Evolutionary conservation across 2,888 invertebrate species (phyloP), one percentile per base, ranked within the genome.

Genomic region (Ophraella communa): DNA sequence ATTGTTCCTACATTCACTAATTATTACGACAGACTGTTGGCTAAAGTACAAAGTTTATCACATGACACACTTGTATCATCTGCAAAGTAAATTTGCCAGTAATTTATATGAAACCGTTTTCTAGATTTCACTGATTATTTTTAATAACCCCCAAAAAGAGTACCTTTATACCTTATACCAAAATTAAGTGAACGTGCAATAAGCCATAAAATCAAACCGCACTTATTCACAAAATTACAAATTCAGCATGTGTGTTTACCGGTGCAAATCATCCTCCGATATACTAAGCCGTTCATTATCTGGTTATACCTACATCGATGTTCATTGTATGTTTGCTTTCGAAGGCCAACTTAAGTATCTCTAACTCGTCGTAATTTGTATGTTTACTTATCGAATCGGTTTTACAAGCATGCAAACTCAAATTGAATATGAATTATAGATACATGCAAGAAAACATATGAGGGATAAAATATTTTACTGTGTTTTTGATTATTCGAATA

Each of bases 231-330:
- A 67, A 72, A 72, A 74, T 74, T 75, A 74, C 72, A 74, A 71
- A 75, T 74, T 74, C 75, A 74, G 71, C 75, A 74, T 75, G 74
- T 74, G 72, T 76, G 76, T 74, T 76, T 74, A 73, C 72, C 71
- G 59, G 70, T 74, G 77, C 76, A 76, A 78, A 75, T 77, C 77
- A 74, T 76, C 72, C 71, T 67, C 64, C 54, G 70, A 70, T 71
- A 30, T 30, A 67, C 66, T 47, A 67, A 68, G 70, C 73, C 70
- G 72, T 77, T 30, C 73, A 77, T 76, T 75, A 77, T 73, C 73
- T 73, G 69, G 68, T 51, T 71, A 69, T 76, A 76, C 76, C 77
- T 75, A 74, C 77, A 73, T 73, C 76, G 73, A 70, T 67, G 72
- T 65, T 60, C 62, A 62, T 60, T 62, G 70, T 70, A 63, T 71